Evolutionary conservation across 64 coral and sea anemone genomes (phyloP).

Genomic region (Catalaphyllia jardinei): DNA sequence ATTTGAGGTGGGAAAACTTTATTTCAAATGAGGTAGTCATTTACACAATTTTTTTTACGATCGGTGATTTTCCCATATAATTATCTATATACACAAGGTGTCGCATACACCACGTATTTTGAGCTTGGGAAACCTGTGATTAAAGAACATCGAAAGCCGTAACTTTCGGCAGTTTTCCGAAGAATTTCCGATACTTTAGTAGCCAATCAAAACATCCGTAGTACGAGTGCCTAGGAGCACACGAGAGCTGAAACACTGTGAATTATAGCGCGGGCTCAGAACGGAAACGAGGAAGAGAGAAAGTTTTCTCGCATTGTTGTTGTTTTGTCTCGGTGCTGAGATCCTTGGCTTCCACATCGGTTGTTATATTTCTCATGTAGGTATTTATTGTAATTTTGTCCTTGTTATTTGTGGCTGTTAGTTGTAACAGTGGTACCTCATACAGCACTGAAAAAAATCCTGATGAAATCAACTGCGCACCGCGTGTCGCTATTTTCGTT

Average conservation of each 20-base stretch:
- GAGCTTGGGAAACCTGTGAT: no score
- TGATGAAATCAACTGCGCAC: background rate
- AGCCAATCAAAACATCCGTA: constrained; percentile 2
- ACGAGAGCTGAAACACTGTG: background rate
- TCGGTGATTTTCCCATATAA: no score
- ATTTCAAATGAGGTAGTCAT: no score
- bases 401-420: background rate
- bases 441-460: background rate
- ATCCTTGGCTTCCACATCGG: background rate
- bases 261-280: background rate
- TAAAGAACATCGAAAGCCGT: no score
- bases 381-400: constrained; percentile 4
- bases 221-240: background rate
- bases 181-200: background rate
- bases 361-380: background rate
- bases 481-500: constrained; percentile 5
- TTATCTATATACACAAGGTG: no score
- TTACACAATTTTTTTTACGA: no score
- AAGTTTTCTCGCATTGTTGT: background rate
- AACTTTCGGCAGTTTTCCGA: background rate
- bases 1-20: no score
- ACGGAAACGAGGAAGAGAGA: background rate
- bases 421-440: background rate
- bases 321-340: background rate
- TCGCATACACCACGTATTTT: no score